These are phyloP conservation scores for Digitonthophagus gazella DNA, from an alignment of 2,888 invertebrate genomes.

Conservation along the genomic window DNA sequence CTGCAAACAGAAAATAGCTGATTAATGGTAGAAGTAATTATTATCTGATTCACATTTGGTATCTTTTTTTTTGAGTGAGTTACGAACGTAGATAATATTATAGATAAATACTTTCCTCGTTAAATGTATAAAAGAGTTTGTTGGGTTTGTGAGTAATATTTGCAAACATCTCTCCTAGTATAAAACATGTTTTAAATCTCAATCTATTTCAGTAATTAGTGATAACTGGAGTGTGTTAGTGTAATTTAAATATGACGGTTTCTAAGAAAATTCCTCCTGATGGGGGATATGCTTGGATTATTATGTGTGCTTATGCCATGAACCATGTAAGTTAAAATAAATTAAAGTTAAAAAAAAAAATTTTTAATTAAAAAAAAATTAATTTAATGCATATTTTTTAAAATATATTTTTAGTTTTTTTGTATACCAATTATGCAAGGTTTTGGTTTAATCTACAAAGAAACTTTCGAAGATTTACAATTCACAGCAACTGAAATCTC, in stretches of 20 bases:
- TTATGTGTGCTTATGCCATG: slow-evolving; percentile 49
- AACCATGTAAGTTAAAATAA: slow-evolving; percentile 50
- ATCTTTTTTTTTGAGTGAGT: neutral
- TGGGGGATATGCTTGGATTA: slow-evolving; percentile 55
- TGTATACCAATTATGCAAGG: slow-evolving; percentile 56
- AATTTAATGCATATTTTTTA: no score
- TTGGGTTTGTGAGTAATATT: neutral
- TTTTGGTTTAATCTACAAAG: slow-evolving; percentile 67
- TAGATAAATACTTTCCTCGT: neutral
- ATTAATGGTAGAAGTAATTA: neutral
- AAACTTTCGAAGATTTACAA: slow-evolving; percentile 58
- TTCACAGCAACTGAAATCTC: slow-evolving; percentile 62
- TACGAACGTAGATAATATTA: neutral
- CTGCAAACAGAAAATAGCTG: neutral
- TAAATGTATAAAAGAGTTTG: neutral
- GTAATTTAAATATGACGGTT: neutral
- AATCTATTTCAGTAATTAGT: slow-evolving; percentile 14
- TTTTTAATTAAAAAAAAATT: no score
- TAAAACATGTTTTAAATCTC: neutral
- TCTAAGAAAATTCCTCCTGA: slow-evolving; percentile 47
- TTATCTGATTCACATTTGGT: neutral
- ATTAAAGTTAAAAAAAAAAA: neutral
- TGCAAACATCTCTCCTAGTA: neutral
- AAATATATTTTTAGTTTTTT: slow-evolving; percentile 39
- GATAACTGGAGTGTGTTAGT: neutral